Base-by-base conservation (phyloP, 2,888 invertebrate species). In the Mythimna vitellina region DNA sequence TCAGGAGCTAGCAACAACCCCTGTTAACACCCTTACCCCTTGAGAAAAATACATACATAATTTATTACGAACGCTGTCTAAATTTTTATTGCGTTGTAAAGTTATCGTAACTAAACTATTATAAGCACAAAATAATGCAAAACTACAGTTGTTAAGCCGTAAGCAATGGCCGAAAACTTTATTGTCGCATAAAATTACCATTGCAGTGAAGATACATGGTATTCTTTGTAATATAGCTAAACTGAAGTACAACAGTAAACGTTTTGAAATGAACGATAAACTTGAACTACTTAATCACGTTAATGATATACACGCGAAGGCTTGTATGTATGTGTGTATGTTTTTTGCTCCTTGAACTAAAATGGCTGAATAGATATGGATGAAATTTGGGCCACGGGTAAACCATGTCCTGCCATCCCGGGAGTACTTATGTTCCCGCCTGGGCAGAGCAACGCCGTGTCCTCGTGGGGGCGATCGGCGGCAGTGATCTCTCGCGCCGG, bases 101-200 rank as follows among this genome's bases (percentile, higher is more conserved):
- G 75, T 82, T 80, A 65, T 64, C 61, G 64, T 64, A 66, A 25
- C 35, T 79, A 70, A 81, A 81, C 73, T 80, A 86, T 85, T 85
- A 79, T 74, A 64, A 85, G 75, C 56, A 64, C 78, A 85, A 88
- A 86, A 89, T 88, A 87, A 88, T 88, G 84, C 82, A 82, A 86
- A 89, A 83, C 86, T 87, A 80, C 76, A 80, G 84, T 83, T 83
- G 83, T 85, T 87, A 81, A 84, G 83, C 76, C 77, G 78, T 81
- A 85, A 84, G 86, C 80, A 84, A 85, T 86, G 85, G 81, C 86
- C 82, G 82, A 86, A 87, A 88, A 86, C 84, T 88, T 89, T 85
- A 87, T 60, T 79, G 87, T 82, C 84, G 86, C 87, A 90, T 90
- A 90, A 90, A 87, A 88, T 90, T 80, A 90, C 85, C 85, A 88